Evolutionary conservation across 2,113 vertebrate genomes (phyloP).

Genomic region (Illadopsis cleaveri): DNA sequence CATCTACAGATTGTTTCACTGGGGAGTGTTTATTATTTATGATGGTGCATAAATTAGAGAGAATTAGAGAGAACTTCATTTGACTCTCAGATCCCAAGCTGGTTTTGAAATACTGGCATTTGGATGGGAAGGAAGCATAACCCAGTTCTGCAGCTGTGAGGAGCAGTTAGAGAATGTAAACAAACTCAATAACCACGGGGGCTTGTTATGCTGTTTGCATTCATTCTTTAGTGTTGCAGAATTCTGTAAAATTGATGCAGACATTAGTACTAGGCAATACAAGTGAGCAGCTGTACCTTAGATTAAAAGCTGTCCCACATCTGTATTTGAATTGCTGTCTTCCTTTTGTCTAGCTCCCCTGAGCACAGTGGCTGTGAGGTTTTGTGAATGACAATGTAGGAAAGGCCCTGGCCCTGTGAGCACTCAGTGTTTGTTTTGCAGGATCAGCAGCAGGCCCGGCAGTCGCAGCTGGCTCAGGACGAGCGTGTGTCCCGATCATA

Average conservation of each 20-base stretch:
- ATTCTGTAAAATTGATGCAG: neutral
- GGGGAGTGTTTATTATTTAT: neutral
- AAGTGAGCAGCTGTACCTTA: neutral
- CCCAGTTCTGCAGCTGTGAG: constrained; percentile 3
- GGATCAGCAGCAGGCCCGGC: constrained; percentile 97
- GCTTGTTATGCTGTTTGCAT: neutral
- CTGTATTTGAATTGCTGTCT: neutral
- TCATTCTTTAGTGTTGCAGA: neutral
- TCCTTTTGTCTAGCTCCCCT: neutral
- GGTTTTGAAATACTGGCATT: neutral
- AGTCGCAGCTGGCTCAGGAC: constrained; percentile 96
- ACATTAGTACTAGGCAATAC: neutral
- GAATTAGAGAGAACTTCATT: neutral
- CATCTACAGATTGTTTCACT: neutral
- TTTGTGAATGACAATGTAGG: neutral
- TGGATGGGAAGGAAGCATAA: constrained; percentile 1
- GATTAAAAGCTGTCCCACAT: neutral
- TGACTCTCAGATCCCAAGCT: neutral
- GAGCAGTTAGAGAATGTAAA: neutral
- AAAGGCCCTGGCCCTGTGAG: neutral
- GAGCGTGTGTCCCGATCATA: constrained; percentile 97
- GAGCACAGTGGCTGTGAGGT: neutral
- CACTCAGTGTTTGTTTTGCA: constrained; percentile 47
- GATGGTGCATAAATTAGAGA: neutral
- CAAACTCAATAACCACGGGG: neutral